These are phyloP conservation scores for Neomorphus geoffroyi DNA, from an alignment of 2,797 vertebrate genomes.

Conservation along the genomic window DNA sequence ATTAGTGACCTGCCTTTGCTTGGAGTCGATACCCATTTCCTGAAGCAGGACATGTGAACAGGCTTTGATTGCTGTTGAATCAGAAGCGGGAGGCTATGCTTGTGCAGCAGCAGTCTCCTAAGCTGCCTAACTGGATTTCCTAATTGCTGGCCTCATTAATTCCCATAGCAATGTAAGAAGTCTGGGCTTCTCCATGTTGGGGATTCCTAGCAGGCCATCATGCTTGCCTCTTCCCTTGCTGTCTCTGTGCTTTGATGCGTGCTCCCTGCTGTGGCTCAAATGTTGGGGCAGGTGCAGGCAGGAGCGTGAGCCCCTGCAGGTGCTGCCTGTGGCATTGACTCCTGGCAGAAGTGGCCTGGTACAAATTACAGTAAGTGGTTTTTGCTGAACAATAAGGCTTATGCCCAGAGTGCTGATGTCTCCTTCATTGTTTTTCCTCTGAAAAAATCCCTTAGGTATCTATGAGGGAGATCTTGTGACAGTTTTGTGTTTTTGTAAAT, in stretches of 20 bases:
- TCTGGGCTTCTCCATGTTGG: accelerated
- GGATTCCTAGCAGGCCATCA: neutral
- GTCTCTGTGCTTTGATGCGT: accelerated
- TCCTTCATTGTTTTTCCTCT: accelerated
- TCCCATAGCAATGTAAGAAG: accelerated
- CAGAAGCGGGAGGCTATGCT: neutral
- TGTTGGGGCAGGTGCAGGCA: neutral
- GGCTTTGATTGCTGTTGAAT: accelerated
- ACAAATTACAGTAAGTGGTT: neutral
- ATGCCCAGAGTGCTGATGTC: neutral
- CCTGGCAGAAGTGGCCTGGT: neutral
- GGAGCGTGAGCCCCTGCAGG: too few species aligned
- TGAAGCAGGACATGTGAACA: accelerated
- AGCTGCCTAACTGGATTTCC: neutral
- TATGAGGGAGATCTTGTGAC: neutral
- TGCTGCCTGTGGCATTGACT: neutral
- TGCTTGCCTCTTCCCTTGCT: neutral
- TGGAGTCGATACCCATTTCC: accelerated
- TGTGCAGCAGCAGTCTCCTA: neutral
- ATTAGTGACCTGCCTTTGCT: accelerated
- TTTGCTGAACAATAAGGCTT: neutral
- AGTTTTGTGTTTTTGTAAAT: neutral
- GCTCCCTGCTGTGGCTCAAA: accelerated
- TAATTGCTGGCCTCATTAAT: neutral
- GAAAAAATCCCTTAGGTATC: neutral